phyloP scores from a whole-genome alignment of 1,140 invertebrate species.

The Pogonomyrmex californicus region DNA sequence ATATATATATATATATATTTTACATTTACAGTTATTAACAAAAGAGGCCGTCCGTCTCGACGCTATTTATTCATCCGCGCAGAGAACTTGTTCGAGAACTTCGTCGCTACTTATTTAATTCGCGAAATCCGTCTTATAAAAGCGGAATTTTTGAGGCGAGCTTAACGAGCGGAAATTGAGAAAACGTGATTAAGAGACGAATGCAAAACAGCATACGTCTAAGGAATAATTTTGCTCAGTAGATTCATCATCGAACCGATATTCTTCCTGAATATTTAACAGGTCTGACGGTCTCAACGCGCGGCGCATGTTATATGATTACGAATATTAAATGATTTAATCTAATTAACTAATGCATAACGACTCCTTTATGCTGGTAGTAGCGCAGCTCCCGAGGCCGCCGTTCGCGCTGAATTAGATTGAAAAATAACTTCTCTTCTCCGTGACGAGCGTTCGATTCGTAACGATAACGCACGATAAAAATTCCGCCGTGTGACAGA shows the following conservation, averaged over 20 bases:
- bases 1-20: constrained; percentile 14
- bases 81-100: constrained; percentile 17
- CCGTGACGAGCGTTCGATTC: constrained; percentile 21
- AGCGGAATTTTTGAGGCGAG: not conserved
- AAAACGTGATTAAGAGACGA: constrained; percentile 46
- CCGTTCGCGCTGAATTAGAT: constrained; percentile 7
- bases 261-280: constrained; percentile 42
- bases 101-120: not conserved
- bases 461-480: constrained; percentile 49
- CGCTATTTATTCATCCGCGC: constrained; percentile 27
- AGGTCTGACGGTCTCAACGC: not conserved
- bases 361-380: not conserved
- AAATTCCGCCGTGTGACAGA: constrained; percentile 52
- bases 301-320: not conserved
- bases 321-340: constrained; percentile 10
- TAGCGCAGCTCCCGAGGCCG: not conserved
- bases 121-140: constrained; percentile 8
- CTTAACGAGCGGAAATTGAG: constrained; percentile 43
- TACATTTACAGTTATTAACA: constrained; percentile 1
- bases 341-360: constrained; percentile 9
- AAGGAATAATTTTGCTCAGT: constrained; percentile 29
- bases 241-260: not conserved
- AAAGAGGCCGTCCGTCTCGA: not conserved
- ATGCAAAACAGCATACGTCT: constrained; percentile 11
- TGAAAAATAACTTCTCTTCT: constrained; percentile 37